These are phyloP conservation scores for Gandaritis pyraliata DNA, from an alignment of 2,888 invertebrate species.

Conservation along the genomic window DNA sequence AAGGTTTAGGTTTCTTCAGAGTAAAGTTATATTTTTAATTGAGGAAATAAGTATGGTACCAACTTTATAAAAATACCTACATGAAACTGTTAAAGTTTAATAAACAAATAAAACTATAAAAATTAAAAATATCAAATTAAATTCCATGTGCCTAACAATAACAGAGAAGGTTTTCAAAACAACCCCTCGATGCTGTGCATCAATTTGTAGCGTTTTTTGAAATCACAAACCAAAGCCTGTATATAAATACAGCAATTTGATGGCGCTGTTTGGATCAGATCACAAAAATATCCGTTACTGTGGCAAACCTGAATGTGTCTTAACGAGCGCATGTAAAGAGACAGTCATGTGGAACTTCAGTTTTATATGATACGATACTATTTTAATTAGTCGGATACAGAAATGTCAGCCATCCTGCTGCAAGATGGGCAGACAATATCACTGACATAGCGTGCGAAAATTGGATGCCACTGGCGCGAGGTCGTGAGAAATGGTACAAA, in stretches of 20 bases:
- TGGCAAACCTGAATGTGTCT: slow-evolving; percentile 75
- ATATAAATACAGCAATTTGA: slow-evolving; percentile 16
- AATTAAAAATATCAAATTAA: slow-evolving; percentile 1
- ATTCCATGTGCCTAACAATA: background rate
- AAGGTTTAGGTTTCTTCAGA: no score
- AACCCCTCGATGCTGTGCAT: slow-evolving; percentile 9
- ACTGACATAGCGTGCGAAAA: no score
- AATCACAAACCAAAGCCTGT: slow-evolving; percentile 18
- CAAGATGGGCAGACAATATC: no score
- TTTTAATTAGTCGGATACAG: background rate
- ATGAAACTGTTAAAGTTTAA: background rate
- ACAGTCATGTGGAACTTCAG: slow-evolving; percentile 51
- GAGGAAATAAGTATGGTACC: no score
- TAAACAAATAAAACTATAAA: slow-evolving; percentile 13
- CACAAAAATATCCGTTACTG: slow-evolving; percentile 74
- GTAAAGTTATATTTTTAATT: no score
- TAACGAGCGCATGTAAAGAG: slow-evolving; percentile 75
- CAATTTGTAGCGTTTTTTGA: slow-evolving; percentile 14
- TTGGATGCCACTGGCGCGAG: no score
- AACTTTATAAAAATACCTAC: background rate
- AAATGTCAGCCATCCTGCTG: no score
- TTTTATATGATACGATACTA: slow-evolving; percentile 53
- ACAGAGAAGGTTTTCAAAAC: slow-evolving; percentile 11
- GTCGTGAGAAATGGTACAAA: no score
- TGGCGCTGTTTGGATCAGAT: slow-evolving; percentile 35